Evolutionary conservation across 2,888 invertebrate species (phyloP), one percentile per base, ranked within the genome.

Genomic region (Caenorhabditis virilis): DNA sequence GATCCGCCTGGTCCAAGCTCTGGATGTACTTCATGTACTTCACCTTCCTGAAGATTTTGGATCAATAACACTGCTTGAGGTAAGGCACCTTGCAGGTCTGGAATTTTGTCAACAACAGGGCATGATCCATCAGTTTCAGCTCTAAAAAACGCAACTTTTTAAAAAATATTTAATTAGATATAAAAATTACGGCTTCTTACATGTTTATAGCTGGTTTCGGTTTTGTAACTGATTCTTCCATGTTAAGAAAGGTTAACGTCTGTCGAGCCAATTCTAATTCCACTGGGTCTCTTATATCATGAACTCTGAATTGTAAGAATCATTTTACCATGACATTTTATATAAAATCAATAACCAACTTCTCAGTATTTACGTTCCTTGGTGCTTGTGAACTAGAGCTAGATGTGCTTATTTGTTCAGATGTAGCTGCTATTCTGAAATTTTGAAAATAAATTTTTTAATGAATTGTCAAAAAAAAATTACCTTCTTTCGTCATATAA

Each of bases 21-120:
- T 4, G 78, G 72, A 70, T 82, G 74, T 15, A 63, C 56, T 6
- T 65, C 55, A 4, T 64, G 54, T 6, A 82, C 76, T 65, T 74
- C 69, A 3, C 54, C 58, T 57, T 74, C 74, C 45, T 72, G 56
- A 15, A 82, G 64, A 50, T 82, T 74, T 49, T 82, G 79, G 18
- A 82, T 82, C 6, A 82, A 55, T 9, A 82, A 66, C 7, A 74
- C 65, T 3, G 79, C 79, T 56, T 82, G 80, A 2, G 72, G 76
- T 1, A 76, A 49, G 9, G 70, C 63, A 15, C 76, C 72, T 46
- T 63, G 57, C 4, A 72, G 42, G 42, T 72, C 72, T 9, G 72
- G 67, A 33, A 72, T 58, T 26, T 62, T 67, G 33, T 62, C 67
- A 5, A 72, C 58, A 13, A 54, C 46, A 4, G 72, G 72, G 27